phyloP scores from a whole-genome alignment of 2,888 invertebrate species.

The Dendrolimus houi region DNA sequence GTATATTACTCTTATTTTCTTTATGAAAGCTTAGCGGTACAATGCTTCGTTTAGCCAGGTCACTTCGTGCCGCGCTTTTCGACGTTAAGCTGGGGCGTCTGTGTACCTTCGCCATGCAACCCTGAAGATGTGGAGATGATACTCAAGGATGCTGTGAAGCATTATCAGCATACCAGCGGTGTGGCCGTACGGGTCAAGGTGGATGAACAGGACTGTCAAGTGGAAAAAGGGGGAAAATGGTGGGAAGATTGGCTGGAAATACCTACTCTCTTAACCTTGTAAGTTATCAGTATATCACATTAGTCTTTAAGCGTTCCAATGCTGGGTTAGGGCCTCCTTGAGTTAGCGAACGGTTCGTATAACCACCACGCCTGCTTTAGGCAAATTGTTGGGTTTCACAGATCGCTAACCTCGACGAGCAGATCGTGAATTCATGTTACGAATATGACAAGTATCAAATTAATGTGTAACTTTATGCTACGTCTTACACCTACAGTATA shows the following conservation, averaged over 20 bases:
- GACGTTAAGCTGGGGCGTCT: slow-evolving; percentile 82
- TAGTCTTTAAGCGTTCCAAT: neutral
- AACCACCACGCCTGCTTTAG: no score
- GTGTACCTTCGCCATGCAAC: slow-evolving; percentile 80
- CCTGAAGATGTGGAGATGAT: slow-evolving; percentile 75
- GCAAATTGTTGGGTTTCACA: no score
- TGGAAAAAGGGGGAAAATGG: slow-evolving; percentile 47
- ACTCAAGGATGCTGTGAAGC: slow-evolving; percentile 74
- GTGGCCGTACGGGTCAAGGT: slow-evolving; percentile 78
- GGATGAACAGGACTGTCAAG: slow-evolving; percentile 78
- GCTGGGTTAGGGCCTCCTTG: no score
- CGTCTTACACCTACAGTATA: no score
- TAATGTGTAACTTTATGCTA: no score
- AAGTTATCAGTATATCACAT: slow-evolving; percentile 20
- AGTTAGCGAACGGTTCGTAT: no score
- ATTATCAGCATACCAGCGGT: slow-evolving; percentile 77
- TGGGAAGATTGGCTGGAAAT: slow-evolving; percentile 55
- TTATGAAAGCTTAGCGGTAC: slow-evolving; percentile 29
- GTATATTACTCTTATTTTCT: neutral
- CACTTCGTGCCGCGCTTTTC: slow-evolving; percentile 84
- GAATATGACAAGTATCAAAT: no score
- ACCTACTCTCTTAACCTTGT: slow-evolving; percentile 60
- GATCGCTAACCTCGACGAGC: no score
- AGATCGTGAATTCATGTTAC: no score
- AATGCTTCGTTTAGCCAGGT: slow-evolving; percentile 77